Evolutionary conservation across 2,888 invertebrate genomes (phyloP).

Genomic region (Yponomeuta plumbellus): DNA sequence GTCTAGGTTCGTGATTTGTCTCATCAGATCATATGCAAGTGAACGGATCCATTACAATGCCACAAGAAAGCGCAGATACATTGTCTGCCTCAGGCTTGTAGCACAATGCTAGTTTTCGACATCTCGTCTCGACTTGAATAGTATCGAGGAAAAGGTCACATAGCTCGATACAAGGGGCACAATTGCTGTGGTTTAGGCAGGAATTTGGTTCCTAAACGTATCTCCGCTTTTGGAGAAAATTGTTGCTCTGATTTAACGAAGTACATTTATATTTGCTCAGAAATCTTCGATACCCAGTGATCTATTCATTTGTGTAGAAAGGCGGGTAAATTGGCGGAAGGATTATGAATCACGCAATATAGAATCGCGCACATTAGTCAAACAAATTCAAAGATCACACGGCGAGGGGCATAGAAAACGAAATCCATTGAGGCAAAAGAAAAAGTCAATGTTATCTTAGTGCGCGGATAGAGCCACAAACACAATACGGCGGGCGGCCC

Average conservation of each 20-base stretch:
- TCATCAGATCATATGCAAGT: conserved; percentile 32
- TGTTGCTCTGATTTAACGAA: no score
- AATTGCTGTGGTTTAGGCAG: neutral
- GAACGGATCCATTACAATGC: conserved; percentile 60
- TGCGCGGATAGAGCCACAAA: conserved; percentile 51
- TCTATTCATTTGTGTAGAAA: neutral
- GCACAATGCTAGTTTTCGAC: conserved; percentile 53
- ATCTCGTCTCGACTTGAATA: conserved; percentile 43
- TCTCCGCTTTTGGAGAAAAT: neutral
- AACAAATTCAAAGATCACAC: conserved; percentile 8
- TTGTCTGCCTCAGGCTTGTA: conserved; percentile 1
- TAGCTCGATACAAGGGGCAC: conserved; percentile 27
- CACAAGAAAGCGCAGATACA: conserved; percentile 53
- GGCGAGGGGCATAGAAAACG: conserved; percentile 20
- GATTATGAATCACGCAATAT: neutral
- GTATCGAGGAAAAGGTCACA: conserved; percentile 50
- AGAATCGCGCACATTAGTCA: neutral
- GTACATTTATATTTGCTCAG: no score
- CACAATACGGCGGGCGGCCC: conserved; percentile 62
- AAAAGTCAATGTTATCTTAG: conserved; percentile 54
- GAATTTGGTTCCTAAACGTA: neutral
- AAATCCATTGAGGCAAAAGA: conserved; percentile 36
- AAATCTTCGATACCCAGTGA: no score
- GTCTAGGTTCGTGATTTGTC: neutral
- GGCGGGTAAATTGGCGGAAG: neutral